Evolutionary conservation across 2,888 invertebrate species (phyloP).

Genomic region (Chelonus formosanus): DNA sequence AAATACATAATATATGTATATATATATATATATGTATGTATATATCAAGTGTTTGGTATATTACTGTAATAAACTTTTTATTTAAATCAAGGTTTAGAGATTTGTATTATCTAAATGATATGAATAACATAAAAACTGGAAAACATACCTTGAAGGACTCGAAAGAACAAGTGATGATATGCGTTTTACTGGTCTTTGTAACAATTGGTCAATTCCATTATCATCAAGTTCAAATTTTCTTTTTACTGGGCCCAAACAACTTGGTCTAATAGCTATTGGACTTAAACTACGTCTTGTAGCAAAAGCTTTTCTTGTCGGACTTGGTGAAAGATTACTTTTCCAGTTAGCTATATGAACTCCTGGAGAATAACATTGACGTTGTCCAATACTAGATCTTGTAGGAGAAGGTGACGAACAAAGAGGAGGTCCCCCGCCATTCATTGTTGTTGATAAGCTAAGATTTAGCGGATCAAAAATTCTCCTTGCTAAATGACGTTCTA

Average conservation of each 20-base stretch:
- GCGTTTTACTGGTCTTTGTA: constrained; percentile 62
- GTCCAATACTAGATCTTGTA: constrained; percentile 66
- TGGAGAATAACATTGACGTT: constrained; percentile 70
- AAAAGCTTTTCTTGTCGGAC: constrained; percentile 85
- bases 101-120: no score
- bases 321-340: constrained; percentile 75
- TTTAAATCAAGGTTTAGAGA: no score
- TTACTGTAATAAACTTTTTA: no score
- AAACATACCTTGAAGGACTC: constrained; percentile 56
- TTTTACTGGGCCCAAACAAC: constrained; percentile 68
- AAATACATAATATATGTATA: neutral
- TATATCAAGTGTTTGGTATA: no score
- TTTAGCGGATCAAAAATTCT: constrained; percentile 63
- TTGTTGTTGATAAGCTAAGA: constrained; percentile 61
- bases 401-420: constrained; percentile 73
- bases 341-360: constrained; percentile 67
- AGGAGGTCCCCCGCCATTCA: constrained; percentile 63
- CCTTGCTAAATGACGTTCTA: constrained; percentile 53
- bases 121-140: no score
- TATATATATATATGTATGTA: no score
- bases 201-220: constrained; percentile 55
- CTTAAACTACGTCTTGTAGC: constrained; percentile 84
- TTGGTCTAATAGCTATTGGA: constrained; percentile 81
- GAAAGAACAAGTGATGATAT: constrained; percentile 60
- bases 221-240: constrained; percentile 73